Percentiles rank a stretch among this genome's conserved stretches.
These are phyloP conservation scores for Drosophila asahinai DNA, from an alignment of 1,140 invertebrate species.

Conservation along the genomic window DNA sequence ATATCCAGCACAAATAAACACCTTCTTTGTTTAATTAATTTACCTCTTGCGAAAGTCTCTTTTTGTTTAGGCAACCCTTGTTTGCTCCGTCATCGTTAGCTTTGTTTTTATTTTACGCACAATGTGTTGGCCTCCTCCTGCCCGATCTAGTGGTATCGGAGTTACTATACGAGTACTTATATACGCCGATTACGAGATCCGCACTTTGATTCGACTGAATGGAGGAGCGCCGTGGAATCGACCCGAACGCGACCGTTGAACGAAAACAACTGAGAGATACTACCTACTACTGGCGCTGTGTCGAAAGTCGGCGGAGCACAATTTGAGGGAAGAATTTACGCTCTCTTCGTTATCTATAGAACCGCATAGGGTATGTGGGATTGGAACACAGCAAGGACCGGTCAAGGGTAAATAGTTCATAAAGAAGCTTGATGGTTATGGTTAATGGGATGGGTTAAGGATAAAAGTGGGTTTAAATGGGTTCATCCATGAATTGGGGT, in stretches of 20 bases:
- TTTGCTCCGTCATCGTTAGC: constrained; percentile 54
- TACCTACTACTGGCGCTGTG: constrained; percentile 25
- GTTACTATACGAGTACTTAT: constrained; percentile 8
- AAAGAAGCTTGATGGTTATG: neutral
- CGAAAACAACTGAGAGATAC: constrained; percentile 41
- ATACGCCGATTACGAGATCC: constrained; percentile 11
- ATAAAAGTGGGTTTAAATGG: neutral
- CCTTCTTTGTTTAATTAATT: constrained; percentile 40
- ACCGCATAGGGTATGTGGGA: constrained; percentile 10
- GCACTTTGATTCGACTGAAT: constrained; percentile 15
- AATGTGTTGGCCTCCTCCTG: neutral
- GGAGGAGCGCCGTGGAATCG: constrained; percentile 14
- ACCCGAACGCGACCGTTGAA: constrained; percentile 48
- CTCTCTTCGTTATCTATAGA: constrained; percentile 18
- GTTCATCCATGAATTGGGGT: neutral
- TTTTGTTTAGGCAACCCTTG: constrained; percentile 39
- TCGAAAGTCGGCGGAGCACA: neutral
- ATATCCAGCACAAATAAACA: constrained; percentile 45
- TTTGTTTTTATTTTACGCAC: constrained; percentile 28
- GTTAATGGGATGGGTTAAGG: neutral
- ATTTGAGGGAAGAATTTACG: constrained; percentile 7
- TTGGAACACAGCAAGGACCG: constrained; percentile 11
- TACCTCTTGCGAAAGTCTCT: constrained; percentile 39
- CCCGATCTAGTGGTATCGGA: neutral
- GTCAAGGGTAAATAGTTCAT: constrained; percentile 2